These are phyloP conservation scores for Alaudala cheleensis DNA, from an alignment of 2,113 vertebrate genomes.

Conservation along the genomic window DNA sequence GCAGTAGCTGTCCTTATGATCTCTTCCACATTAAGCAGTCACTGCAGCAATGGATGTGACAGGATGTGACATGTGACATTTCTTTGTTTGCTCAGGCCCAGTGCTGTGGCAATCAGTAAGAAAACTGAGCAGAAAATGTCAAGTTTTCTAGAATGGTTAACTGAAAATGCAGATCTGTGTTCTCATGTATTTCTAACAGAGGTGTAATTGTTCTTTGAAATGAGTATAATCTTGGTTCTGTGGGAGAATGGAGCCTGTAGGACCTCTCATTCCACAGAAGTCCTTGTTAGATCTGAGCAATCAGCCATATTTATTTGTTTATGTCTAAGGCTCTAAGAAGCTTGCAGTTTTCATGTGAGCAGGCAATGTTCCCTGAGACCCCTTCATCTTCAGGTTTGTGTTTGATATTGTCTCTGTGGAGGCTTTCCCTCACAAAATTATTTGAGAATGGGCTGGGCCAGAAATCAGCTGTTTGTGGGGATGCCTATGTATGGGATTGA, in stretches of 20 bases:
- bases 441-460: not conserved
- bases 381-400: conserved; percentile 70
- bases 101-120: not conserved
- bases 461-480: not conserved
- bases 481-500: not conserved
- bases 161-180: not conserved
- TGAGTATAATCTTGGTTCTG: not conserved
- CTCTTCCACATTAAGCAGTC: not conserved
- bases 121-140: not conserved
- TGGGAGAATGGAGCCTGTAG: not conserved
- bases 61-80: not conserved
- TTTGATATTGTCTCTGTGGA: not conserved
- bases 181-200: not conserved
- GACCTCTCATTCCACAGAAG: not conserved
- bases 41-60: not conserved
- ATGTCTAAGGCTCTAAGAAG: conserved; percentile 21
- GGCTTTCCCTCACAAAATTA: not conserved
- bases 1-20: not conserved
- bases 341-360: conserved; percentile 41
- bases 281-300: not conserved
- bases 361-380: not conserved
- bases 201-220: not conserved
- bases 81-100: not conserved
- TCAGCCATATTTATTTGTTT: not conserved
- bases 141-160: not conserved